Evolutionary conservation across 1,140 invertebrate genomes (phyloP), one percentile per base, ranked within the genome.

Genomic region (Polypedilum pembai): DNA sequence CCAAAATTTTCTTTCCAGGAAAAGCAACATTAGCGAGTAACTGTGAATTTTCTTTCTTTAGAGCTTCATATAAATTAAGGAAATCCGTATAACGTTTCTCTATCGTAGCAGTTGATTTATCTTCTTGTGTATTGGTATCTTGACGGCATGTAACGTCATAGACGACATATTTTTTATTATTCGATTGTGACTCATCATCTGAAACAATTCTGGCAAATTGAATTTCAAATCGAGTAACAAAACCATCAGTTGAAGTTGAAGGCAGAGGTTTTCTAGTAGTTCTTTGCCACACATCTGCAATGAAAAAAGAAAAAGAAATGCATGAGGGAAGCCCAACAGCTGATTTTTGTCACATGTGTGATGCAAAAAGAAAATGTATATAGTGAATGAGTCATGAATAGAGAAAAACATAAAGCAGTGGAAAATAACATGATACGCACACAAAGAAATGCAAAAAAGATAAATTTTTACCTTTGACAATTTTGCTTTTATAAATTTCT

Each of bases 41-140:
- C 15, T 83, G 69, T 5, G 90, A 87, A 82, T 86, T 86, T 69
- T 86, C 84, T 75, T 87, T 87, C 76, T 85, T 87, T 2, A 93
- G 80, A 3, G 83, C 80, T 76, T 85, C 85, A 80, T 89, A 91
- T 3, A 93, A 82, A 74, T 86, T 85, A 17, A 89, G 82, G 82
- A 93, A 93, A 77, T 93, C 89, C 7, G 91, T 91, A 78, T 93
- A 93, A 77, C 92, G 84, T 75, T 90, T 83, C 77, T 92, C 87
- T 41, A 93, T 86, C 40, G 86, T 85, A 0, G 87, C 87, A 18
- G 89, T 88, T 74, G 86, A 84, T 40, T 81, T 78, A 80, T 89
- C 88, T 76, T 83, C 82, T 15, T 76, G 78, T 18, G 80, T 78
- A 8, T 73, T 77, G 4, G 83, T 80, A 77, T 87, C 84, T 76